Conservation (phyloP, 2,113 vertebrate species). For the Zeus faber region DNA sequence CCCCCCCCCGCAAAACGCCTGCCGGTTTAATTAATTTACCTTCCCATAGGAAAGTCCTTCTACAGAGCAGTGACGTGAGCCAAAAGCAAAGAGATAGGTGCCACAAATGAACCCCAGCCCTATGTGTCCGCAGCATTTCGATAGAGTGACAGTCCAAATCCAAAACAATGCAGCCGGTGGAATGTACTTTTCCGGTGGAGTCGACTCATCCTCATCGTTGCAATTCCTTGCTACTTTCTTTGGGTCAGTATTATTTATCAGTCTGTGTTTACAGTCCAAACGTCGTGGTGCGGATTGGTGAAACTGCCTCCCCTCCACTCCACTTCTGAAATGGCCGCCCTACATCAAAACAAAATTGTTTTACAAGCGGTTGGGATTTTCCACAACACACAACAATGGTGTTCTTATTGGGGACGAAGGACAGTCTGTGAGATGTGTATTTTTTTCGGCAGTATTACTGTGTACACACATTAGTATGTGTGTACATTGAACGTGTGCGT, state of each 20-base stretch:
- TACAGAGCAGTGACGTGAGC: background rate
- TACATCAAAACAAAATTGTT: background rate
- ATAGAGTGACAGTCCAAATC: too few species aligned
- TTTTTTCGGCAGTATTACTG: background rate
- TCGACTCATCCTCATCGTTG: background rate
- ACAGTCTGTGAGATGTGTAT: conserved; percentile 10
- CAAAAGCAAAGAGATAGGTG: background rate
- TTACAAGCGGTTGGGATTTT: background rate
- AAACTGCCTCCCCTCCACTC: background rate
- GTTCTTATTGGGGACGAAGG: too few species aligned
- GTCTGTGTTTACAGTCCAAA: conserved; percentile 27
- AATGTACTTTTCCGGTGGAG: background rate
- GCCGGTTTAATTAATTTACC: background rate
- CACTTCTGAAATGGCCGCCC: background rate
- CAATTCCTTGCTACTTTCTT: conserved; percentile 1
- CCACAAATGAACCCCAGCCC: background rate
- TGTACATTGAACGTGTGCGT: too few species aligned
- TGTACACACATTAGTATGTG: background rate
- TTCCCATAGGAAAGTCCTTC: too few species aligned
- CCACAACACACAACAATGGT: background rate
- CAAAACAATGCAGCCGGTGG: too few species aligned
- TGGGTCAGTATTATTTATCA: conserved; percentile 34
- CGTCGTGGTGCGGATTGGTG: background rate
- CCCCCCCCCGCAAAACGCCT: too few species aligned
- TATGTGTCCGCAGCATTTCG: too few species aligned